phyloP scores from a whole-genome alignment of 2,113 vertebrate species.

The Tamias sibiricus region DNA sequence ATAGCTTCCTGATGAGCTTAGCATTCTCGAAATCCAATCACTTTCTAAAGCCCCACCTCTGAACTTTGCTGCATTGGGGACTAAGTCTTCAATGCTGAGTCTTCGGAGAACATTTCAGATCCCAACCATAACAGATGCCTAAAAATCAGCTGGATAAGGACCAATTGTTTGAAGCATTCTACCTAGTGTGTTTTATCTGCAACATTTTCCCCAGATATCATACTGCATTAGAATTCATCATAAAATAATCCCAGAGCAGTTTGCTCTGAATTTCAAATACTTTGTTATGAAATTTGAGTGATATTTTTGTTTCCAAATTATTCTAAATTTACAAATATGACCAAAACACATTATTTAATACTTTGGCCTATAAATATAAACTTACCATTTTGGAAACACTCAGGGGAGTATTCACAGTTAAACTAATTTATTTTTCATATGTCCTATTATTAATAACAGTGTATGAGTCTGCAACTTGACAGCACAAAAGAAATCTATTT shows the following conservation, averaged over 20 bases:
- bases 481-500: conserved; percentile 52
- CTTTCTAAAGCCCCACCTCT: not conserved
- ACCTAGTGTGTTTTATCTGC: not conserved
- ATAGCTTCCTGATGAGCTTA: not conserved
- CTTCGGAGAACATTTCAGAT: not conserved
- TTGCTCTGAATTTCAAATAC: conserved; percentile 35
- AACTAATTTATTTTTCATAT: conserved; percentile 72
- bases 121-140: not conserved
- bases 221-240: not conserved
- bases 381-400: conserved; percentile 53
- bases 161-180: not conserved
- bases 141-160: not conserved
- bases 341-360: conserved; percentile 50
- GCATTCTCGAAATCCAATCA: not conserved
- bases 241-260: not conserved
- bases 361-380: conserved; percentile 61
- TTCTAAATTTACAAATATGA: conserved; percentile 30
- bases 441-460: conserved; percentile 36
- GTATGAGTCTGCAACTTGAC: conserved; percentile 31
- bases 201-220: not conserved
- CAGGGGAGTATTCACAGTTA: conserved; percentile 26
- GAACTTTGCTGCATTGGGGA: not conserved
- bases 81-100: not conserved
- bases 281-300: conserved; percentile 14
- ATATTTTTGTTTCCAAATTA: conserved; percentile 47